phyloP scores from a whole-genome alignment of 2,113 vertebrate genomes.

The Ptyas mucosa region DNA sequence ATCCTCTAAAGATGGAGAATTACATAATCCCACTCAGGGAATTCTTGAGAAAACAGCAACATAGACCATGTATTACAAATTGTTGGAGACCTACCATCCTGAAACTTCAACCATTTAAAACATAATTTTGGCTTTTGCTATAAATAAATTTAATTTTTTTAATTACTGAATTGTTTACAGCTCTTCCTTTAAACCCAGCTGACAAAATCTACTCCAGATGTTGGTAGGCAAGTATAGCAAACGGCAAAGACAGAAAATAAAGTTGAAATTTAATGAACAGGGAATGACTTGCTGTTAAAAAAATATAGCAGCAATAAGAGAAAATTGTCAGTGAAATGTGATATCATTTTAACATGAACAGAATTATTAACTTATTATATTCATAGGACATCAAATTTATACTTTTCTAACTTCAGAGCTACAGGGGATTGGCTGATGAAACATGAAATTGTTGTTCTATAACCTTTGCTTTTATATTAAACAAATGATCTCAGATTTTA shows the following conservation, averaged over 20 bases:
- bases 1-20: slow-evolving; percentile 22
- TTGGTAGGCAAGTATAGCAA: slow-evolving; percentile 49
- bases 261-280: slow-evolving; percentile 21
- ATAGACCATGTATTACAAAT: slow-evolving; percentile 13
- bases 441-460: slow-evolving; percentile 68
- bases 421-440: slow-evolving; percentile 61
- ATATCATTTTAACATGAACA: slow-evolving; percentile 44
- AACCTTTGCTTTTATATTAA: slow-evolving; percentile 74
- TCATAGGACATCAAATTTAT: slow-evolving; percentile 53
- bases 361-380: slow-evolving; percentile 56
- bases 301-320: slow-evolving; percentile 29
- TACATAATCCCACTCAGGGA: slow-evolving; percentile 39
- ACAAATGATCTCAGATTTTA: slow-evolving; percentile 77
- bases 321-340: slow-evolving; percentile 34
- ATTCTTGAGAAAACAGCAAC: slow-evolving; percentile 52
- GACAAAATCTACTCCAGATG: slow-evolving; percentile 61
- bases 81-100: slow-evolving; percentile 52
- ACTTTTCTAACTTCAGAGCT: slow-evolving; percentile 56
- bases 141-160: slow-evolving; percentile 62
- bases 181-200: slow-evolving; percentile 55
- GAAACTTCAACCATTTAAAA: slow-evolving; percentile 46
- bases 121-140: slow-evolving; percentile 54
- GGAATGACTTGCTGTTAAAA: slow-evolving; percentile 35
- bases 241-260: slow-evolving; percentile 17
- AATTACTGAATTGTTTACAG: slow-evolving; percentile 54